A percentile compares a stretch with the other conserved stretches of the same genome.
Conservation (phyloP, 2,888 invertebrate genomes). For the Lithophane semibrunnea region DNA sequence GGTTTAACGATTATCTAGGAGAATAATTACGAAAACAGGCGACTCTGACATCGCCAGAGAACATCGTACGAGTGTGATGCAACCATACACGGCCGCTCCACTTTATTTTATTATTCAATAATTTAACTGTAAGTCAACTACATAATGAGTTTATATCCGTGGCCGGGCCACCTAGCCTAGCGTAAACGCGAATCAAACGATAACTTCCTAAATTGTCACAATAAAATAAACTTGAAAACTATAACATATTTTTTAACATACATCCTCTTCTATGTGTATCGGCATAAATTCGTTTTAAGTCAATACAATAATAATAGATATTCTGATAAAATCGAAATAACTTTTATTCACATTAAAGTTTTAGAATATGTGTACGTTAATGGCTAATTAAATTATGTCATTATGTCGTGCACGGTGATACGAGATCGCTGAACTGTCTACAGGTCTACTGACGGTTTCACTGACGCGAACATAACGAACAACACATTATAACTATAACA, state of each 20-base stretch:
- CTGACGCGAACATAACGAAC: conserved; percentile 53
- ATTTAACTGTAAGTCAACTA: conserved; percentile 80
- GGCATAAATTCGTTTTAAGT: conserved; percentile 88
- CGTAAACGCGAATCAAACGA: conserved; percentile 87
- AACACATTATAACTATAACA: conserved; percentile 52
- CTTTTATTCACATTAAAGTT: conserved; percentile 88
- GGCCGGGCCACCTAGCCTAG: conserved; percentile 89
- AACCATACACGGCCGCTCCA: conserved; percentile 70
- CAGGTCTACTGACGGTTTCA: conserved; percentile 21
- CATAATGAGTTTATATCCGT: conserved; percentile 78
- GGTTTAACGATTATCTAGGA: conserved; percentile 85
- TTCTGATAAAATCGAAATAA: conserved; percentile 89
- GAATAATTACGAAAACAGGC: conserved; percentile 79
- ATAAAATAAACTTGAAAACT: conserved; percentile 87
- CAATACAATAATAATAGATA: conserved; percentile 87
- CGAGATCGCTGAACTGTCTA: conserved; percentile 81
- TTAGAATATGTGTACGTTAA: conserved; percentile 89
- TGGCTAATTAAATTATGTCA: conserved; percentile 80
- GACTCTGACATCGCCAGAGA: conserved; percentile 77
- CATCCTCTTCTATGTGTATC: conserved; percentile 75
- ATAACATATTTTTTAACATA: conserved; percentile 85
- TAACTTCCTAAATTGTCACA: conserved; percentile 87
- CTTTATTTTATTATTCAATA: conserved; percentile 73
- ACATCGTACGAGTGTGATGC: conserved; percentile 75
- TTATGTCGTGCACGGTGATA: conserved; percentile 85